Evolutionary conservation across 2,888 invertebrate genomes (phyloP).

Genomic region (Drosophila sordidula): DNA sequence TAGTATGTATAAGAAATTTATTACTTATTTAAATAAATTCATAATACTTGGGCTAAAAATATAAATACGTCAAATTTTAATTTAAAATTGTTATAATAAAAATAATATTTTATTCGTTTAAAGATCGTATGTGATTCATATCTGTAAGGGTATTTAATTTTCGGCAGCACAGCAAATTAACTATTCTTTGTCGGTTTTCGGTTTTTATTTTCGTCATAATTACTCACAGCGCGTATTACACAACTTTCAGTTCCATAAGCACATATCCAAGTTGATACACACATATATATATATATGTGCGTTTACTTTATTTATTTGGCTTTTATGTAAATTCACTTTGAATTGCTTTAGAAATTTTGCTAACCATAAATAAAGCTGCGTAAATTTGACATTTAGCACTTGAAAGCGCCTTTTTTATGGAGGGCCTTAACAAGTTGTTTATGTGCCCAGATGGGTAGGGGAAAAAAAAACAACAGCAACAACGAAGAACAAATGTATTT

Average conservation of each 20-base stretch:
- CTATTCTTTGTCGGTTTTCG: not conserved
- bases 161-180: not conserved
- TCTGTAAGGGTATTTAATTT: constrained; percentile 7
- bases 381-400: constrained; percentile 59
- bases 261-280: not conserved
- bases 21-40: no score
- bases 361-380: constrained; percentile 50
- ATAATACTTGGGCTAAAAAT: no score
- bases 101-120: no score
- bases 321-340: constrained; percentile 63
- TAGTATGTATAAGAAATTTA: no score
- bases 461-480: constrained; percentile 6
- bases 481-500: constrained; percentile 32
- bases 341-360: constrained; percentile 43
- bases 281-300: constrained; percentile 8
- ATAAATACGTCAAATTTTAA: no score
- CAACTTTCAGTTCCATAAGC: constrained; percentile 18
- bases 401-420: constrained; percentile 59
- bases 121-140: no score
- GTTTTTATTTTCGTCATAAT: constrained; percentile 40
- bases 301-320: constrained; percentile 49
- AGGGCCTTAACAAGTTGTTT: constrained; percentile 51
- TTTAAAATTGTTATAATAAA: no score
- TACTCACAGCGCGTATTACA: constrained; percentile 45
- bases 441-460: constrained; percentile 18